A percentile compares a stretch with the other conserved stretches of the same genome.
Evolutionary conservation across 2,888 invertebrate genomes (phyloP).

Genomic region (Sepioteuthis lessoniana): DNA sequence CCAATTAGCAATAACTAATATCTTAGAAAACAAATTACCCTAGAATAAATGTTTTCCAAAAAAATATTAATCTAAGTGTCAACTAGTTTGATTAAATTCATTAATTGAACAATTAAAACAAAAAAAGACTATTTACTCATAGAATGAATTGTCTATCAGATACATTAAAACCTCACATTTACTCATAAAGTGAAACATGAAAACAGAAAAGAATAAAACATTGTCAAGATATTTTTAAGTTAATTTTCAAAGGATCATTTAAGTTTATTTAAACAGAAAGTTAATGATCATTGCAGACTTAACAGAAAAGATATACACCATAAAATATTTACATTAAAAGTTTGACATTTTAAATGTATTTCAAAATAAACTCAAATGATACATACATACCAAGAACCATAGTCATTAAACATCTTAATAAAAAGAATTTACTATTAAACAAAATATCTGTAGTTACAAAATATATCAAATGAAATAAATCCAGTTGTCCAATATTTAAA

Average conservation of each 20-base stretch:
- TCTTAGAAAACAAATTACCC: background rate
- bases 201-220: background rate
- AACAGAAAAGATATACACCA: too few species aligned
- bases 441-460: background rate
- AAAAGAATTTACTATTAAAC: background rate
- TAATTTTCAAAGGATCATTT: background rate
- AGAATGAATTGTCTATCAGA: background rate
- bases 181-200: background rate
- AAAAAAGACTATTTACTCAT: background rate
- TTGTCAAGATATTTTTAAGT: background rate
- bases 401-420: background rate
- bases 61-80: too few species aligned
- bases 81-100: too few species aligned
- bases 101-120: too few species aligned
- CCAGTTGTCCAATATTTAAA: background rate
- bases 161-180: background rate
- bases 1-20: background rate
- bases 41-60: background rate
- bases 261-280: background rate
- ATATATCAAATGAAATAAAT: background rate
- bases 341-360: background rate
- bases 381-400: background rate
- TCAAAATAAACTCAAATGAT: background rate
- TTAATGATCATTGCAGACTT: background rate
- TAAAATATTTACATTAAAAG: background rate